These are phyloP conservation scores for Nibea albiflora DNA, from an alignment of 2,113 vertebrate genomes.

Conservation along the genomic window DNA sequence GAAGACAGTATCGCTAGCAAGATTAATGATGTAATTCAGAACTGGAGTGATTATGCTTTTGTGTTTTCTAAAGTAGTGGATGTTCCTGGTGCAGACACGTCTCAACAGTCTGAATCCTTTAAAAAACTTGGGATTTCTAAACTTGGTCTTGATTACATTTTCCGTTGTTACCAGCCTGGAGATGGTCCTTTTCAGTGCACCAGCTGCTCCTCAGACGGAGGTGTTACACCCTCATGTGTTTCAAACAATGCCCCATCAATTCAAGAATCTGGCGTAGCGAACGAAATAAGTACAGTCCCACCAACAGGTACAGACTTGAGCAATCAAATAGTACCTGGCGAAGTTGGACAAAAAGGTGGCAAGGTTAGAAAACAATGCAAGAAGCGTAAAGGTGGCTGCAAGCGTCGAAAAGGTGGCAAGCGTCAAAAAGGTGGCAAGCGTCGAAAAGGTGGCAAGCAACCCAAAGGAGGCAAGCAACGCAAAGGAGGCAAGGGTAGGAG, in stretches of 20 bases:
- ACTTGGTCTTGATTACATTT: slow-evolving; percentile 37
- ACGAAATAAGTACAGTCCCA: too few relatives aligned
- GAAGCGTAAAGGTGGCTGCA: neutral
- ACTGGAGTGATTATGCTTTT: slow-evolving; percentile 39
- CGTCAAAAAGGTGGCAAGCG: fast-evolving
- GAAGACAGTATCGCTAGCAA: fast-evolving
- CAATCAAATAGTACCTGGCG: too few relatives aligned
- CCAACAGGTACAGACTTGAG: too few relatives aligned
- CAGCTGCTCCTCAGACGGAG: slow-evolving; percentile 26
- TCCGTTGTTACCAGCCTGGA: slow-evolving; percentile 38
- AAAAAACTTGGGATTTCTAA: slow-evolving; percentile 11
- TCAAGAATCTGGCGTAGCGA: neutral
- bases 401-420: neutral
- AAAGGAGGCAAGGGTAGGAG: neutral
- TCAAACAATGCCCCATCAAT: neutral
- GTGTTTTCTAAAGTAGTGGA: slow-evolving; percentile 38
- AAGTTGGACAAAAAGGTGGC: neutral
- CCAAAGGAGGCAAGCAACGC: neutral
- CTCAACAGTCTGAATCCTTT: slow-evolving; percentile 1
- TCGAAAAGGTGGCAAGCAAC: neutral
- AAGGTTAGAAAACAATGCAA: neutral
- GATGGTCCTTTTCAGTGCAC: slow-evolving; percentile 33
- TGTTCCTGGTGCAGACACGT: neutral
- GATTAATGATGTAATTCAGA: slow-evolving; percentile 3
- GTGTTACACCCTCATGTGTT: slow-evolving; percentile 35